These are phyloP conservation scores for Elegia similella DNA, from an alignment of 2,888 invertebrate genomes.

Conservation along the genomic window DNA sequence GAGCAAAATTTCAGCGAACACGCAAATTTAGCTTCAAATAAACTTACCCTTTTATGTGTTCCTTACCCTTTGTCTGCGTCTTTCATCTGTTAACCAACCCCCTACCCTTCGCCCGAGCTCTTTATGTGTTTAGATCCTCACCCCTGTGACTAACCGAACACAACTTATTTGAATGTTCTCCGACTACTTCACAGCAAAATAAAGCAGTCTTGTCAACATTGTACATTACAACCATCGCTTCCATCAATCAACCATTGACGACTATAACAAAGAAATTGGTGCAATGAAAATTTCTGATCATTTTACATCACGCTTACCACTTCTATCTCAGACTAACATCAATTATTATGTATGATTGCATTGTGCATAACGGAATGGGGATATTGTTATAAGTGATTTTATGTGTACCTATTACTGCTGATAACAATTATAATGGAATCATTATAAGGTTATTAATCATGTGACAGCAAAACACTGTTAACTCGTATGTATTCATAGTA, in stretches of 20 bases:
- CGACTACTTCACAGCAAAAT: slow-evolving; percentile 68
- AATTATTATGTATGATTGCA: not conserved
- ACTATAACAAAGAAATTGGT: slow-evolving; percentile 70
- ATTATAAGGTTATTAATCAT: slow-evolving; percentile 5
- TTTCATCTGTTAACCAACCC: slow-evolving; percentile 86
- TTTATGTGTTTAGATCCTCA: slow-evolving; percentile 81
- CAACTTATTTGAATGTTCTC: slow-evolving; percentile 74
- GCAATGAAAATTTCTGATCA: slow-evolving; percentile 51
- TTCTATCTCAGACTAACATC: not conserved
- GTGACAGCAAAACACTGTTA: slow-evolving; percentile 13
- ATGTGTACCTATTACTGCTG: not conserved
- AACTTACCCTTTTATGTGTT: slow-evolving; percentile 83
- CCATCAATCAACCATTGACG: slow-evolving; percentile 64
- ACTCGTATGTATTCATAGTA: not conserved
- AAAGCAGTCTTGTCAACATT: slow-evolving; percentile 67
- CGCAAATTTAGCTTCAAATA: slow-evolving; percentile 81
- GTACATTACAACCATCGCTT: slow-evolving; percentile 79
- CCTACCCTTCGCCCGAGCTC: slow-evolving; percentile 78
- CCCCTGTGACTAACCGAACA: slow-evolving; percentile 78
- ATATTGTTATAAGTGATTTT: slow-evolving; percentile 6
- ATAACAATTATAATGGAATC: slow-evolving; percentile 5
- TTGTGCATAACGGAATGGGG: slow-evolving; percentile 12
- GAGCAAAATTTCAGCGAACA: slow-evolving; percentile 79
- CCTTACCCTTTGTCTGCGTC: slow-evolving; percentile 90
- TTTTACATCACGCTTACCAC: slow-evolving; percentile 13